Evolutionary conservation across 2,888 invertebrate genomes (phyloP).

Genomic region (Drosophila robusta): DNA sequence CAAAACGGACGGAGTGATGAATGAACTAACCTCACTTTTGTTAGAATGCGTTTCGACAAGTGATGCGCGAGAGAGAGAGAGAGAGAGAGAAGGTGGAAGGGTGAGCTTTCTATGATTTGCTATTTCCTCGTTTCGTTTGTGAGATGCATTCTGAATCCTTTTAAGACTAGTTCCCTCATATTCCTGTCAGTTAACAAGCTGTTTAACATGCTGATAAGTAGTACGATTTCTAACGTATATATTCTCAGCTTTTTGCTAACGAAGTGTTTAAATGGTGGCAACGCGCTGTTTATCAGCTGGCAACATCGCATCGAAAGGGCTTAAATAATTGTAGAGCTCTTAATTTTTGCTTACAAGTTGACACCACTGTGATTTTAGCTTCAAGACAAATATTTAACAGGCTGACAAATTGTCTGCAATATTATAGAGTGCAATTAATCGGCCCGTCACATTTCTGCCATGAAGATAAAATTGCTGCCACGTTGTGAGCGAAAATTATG

Average conservation of each 20-base stretch:
- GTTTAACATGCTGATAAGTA: conserved; percentile 4
- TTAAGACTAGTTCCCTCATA: not conserved
- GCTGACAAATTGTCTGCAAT: not conserved
- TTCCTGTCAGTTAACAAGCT: conserved; percentile 20
- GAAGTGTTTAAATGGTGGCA: not conserved
- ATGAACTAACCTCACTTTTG: conserved; percentile 38
- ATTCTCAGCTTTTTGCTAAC: not conserved
- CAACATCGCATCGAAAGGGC: not conserved
- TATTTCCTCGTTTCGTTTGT: conserved; percentile 9
- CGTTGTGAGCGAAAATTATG: not conserved
- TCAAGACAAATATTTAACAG: not conserved
- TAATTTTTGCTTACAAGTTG: not conserved
- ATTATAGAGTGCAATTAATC: not conserved
- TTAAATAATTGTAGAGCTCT: not conserved
- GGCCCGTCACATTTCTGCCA: conserved; percentile 3
- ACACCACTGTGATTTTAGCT: not conserved
- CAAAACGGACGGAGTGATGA: conserved; percentile 48
- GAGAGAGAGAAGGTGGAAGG: conserved; percentile 4
- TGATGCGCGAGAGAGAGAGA: not conserved
- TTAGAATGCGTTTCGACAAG: not conserved
- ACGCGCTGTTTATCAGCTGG: not conserved
- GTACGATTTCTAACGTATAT: not conserved
- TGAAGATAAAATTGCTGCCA: not conserved
- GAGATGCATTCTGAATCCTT: not conserved
- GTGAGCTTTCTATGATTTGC: conserved; percentile 4